These are phyloP conservation scores for Drosophila kambysellisi DNA, from an alignment of 2,888 invertebrate genomes.

Conservation along the genomic window DNA sequence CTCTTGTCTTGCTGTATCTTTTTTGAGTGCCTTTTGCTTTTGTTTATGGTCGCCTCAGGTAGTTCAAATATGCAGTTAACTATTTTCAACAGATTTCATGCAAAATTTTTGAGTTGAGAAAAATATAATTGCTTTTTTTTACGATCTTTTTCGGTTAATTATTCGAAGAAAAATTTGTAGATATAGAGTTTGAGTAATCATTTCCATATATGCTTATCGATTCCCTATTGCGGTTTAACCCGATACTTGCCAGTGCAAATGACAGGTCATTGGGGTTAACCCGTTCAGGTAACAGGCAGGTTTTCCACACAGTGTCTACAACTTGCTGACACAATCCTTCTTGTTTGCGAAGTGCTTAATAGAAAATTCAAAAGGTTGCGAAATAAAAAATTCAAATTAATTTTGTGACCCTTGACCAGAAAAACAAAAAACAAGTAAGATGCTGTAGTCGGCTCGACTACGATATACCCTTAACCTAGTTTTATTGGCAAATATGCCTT, in stretches of 20 bases:
- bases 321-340: slow-evolving; percentile 45
- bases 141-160: not conserved
- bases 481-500: no score
- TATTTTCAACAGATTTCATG: not conserved
- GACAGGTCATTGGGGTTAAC: slow-evolving; percentile 31
- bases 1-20: slow-evolving; percentile 31
- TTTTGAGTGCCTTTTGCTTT: slow-evolving; percentile 51
- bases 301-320: slow-evolving; percentile 19
- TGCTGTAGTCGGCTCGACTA: no score
- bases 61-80: slow-evolving; percentile 20
- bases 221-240: slow-evolving; percentile 4
- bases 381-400: slow-evolving; percentile 78
- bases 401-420: slow-evolving; percentile 59
- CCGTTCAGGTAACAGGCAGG: slow-evolving; percentile 23
- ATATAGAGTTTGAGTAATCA: not conserved
- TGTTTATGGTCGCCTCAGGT: slow-evolving; percentile 47
- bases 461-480: no score
- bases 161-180: not conserved
- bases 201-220: not conserved
- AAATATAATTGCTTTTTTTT: not conserved
- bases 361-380: slow-evolving; percentile 76
- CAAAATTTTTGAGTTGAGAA: no score
- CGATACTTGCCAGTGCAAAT: slow-evolving; percentile 32
- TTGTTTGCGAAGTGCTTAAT: slow-evolving; percentile 57
- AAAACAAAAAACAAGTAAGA: no score